Conservation (phyloP, 2,113 vertebrate species). For the Sorex araneus region DNA sequence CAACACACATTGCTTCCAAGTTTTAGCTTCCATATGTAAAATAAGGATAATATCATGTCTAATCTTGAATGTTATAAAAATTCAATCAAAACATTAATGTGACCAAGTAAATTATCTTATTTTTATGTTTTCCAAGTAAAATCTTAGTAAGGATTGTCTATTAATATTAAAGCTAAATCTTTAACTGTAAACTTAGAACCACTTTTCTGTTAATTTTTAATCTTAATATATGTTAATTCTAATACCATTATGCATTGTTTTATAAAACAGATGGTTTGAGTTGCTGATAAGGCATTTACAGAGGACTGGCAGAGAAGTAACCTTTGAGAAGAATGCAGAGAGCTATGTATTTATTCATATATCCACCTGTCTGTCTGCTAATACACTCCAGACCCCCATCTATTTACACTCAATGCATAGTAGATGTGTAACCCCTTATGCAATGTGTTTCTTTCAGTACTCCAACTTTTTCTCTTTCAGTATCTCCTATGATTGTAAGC, state of each 20-base stretch:
- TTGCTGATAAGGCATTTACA: constrained; percentile 47
- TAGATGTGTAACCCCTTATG: neutral
- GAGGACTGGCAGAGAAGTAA: neutral
- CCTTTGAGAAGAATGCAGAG: constrained; percentile 23
- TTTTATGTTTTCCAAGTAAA: neutral
- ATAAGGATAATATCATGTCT: neutral
- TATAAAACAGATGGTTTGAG: constrained; percentile 42
- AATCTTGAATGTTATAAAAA: neutral
- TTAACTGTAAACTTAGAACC: constrained; percentile 30
- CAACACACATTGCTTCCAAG: no score
- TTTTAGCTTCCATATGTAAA: neutral
- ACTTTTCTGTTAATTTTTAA: constrained; percentile 67
- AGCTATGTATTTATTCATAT: neutral
- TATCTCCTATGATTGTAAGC: neutral
- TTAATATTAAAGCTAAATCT: constrained; percentile 60
- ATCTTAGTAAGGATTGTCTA: neutral
- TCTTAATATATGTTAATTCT: constrained; percentile 57
- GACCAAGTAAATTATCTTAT: neutral
- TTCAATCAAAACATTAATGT: constrained; percentile 32
- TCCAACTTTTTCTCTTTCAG: neutral
- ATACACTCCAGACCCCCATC: neutral
- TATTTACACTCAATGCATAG: neutral
- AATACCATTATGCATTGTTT: constrained; percentile 52
- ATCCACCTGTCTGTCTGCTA: neutral
- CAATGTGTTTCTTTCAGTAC: neutral